Percentiles rank a stretch among this genome's conserved stretches.
These are phyloP conservation scores for Hyperoplus immaculatus DNA, from an alignment of 2,797 vertebrate species.

Conservation along the genomic window DNA sequence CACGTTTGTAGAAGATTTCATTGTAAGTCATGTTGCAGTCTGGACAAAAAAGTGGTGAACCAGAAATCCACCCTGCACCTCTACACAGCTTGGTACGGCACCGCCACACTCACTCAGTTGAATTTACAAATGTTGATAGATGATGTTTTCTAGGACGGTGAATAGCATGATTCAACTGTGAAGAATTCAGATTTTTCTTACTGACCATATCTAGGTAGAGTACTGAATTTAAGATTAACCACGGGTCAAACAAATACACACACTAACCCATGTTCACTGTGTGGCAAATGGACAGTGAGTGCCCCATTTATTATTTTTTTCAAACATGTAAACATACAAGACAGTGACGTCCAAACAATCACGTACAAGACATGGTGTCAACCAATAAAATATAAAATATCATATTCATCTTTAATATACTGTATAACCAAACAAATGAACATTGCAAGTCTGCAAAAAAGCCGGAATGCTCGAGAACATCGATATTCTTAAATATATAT, in stretches of 20 bases:
- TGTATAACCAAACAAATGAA: conserved; percentile 78
- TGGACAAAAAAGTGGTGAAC: not conserved
- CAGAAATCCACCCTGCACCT: not conserved
- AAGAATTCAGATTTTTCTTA: too few species aligned
- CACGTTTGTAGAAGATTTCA: not conserved
- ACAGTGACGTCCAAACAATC: conserved; percentile 85
- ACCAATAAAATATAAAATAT: conserved; percentile 82
- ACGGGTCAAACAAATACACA: conserved; percentile 6
- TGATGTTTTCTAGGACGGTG: not conserved
- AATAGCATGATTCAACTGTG: not conserved
- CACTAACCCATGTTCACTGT: conserved; percentile 28
- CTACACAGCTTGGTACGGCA: not conserved
- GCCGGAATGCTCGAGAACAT: conserved; percentile 86
- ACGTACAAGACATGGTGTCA: conserved; percentile 82
- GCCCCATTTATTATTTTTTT: conserved; percentile 81
- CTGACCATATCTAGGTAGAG: not conserved
- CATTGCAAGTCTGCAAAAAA: conserved; percentile 81
- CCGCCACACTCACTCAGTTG: not conserved
- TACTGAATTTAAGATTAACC: not conserved
- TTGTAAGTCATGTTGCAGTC: not conserved
- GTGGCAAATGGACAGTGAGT: conserved; percentile 64
- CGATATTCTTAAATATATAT: conserved; percentile 85
- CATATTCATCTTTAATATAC: conserved; percentile 64
- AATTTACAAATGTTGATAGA: not conserved
- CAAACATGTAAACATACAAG: conserved; percentile 87